Conservation (phyloP, 1,140 invertebrate species). For the Galendromus occidentalis region DNA sequence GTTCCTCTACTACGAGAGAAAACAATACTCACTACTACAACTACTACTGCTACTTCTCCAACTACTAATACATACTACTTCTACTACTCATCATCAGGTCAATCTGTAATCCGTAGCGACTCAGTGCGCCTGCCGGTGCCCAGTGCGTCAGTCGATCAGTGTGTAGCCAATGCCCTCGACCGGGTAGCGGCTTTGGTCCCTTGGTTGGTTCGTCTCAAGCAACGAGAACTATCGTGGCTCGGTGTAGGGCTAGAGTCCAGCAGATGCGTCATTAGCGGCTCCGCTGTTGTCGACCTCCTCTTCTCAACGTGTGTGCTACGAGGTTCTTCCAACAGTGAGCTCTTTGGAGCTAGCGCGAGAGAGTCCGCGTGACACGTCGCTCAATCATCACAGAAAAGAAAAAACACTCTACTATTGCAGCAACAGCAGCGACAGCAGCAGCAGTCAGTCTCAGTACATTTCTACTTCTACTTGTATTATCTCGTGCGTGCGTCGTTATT, state of each 20-base stretch:
- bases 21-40: too few species aligned
- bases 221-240: slow-evolving; percentile 11
- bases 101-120: neutral
- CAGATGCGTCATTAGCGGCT: neutral
- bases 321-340: too few species aligned
- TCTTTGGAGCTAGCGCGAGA: neutral
- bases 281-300: too few species aligned
- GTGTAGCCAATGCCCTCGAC: slow-evolving; percentile 6
- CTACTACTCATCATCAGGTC: too few species aligned
- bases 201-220: neutral
- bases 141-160: neutral
- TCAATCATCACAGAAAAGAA: neutral
- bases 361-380: neutral
- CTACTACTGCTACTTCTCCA: too few species aligned
- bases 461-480: slow-evolving; percentile 5
- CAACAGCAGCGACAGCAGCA: neutral
- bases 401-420: neutral
- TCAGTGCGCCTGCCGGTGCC: slow-evolving; percentile 7
- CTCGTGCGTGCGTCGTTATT: slow-evolving; percentile 8
- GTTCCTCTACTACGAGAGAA: too few species aligned
- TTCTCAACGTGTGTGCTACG: too few species aligned
- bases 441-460: neutral
- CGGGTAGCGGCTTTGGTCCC: neutral
- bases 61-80: too few species aligned
- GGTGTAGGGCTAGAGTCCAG: slow-evolving; percentile 3